A percentile compares a stretch with the other conserved stretches of the same genome.
Conservation (phyloP, 2,888 invertebrate genomes). For the Neocrepidodera transversa region DNA sequence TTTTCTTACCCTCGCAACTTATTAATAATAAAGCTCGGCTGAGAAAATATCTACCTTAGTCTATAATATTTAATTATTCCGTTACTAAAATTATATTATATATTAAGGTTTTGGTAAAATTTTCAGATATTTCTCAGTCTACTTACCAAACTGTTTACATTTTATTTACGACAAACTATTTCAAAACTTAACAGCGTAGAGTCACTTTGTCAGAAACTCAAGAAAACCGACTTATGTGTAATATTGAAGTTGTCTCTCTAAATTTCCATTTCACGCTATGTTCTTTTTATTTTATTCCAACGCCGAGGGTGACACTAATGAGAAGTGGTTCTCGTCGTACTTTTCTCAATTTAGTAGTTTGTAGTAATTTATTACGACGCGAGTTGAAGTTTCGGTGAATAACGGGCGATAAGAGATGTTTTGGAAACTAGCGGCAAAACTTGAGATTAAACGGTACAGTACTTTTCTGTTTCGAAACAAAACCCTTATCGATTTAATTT, state of each 20-base stretch:
- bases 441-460: background rate
- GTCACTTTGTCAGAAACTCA: too few relatives aligned
- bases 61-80: too few relatives aligned
- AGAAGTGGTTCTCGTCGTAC: constrained; percentile 14
- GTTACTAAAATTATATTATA: too few relatives aligned
- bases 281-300: background rate
- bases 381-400: constrained; percentile 1
- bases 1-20: too few relatives aligned
- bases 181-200: too few relatives aligned
- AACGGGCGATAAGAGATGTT: constrained; percentile 1
- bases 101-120: too few relatives aligned
- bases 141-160: too few relatives aligned
- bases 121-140: too few relatives aligned
- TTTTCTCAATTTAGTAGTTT: constrained; percentile 16
- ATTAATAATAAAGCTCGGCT: too few relatives aligned
- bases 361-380: constrained; percentile 1
- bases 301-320: constrained; percentile 3
- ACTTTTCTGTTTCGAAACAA: background rate
- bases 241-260: background rate
- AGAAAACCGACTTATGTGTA: background rate
- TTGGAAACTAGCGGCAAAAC: background rate
- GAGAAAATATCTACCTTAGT: too few relatives aligned
- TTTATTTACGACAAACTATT: too few relatives aligned
- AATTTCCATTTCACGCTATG: constrained; percentile 1
- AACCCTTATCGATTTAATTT: background rate